These are phyloP conservation scores for Drosophila multiciliata DNA, from an alignment of 2,888 invertebrate genomes.

Conservation along the genomic window DNA sequence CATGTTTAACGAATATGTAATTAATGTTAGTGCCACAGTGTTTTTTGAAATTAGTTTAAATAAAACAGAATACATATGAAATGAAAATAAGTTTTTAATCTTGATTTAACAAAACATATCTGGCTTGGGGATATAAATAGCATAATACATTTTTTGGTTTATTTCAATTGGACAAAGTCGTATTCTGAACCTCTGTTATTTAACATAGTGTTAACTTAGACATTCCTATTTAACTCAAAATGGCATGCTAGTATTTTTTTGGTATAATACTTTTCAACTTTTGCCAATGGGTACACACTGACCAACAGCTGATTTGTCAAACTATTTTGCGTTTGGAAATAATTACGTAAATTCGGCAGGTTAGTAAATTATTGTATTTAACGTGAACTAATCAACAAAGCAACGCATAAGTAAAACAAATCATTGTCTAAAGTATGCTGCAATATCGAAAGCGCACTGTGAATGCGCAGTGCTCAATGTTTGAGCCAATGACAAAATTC, in stretches of 20 bases:
- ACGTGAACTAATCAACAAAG: background rate
- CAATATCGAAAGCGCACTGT: background rate
- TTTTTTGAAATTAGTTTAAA: slow-evolving; percentile 69
- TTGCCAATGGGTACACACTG: slow-evolving; percentile 42
- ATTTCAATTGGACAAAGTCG: background rate
- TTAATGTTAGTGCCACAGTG: slow-evolving; percentile 73
- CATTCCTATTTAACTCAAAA: slow-evolving; percentile 8
- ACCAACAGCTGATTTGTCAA: slow-evolving; percentile 45
- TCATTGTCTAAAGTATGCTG: background rate
- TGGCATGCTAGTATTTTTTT: slow-evolving; percentile 26
- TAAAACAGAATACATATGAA: slow-evolving; percentile 51
- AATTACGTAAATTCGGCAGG: slow-evolving; percentile 79
- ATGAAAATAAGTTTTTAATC: slow-evolving; percentile 47
- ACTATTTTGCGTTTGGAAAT: slow-evolving; percentile 46
- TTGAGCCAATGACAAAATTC: background rate
- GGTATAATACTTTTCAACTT: slow-evolving; percentile 6
- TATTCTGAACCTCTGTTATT: background rate
- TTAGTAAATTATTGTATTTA: slow-evolving; percentile 57
- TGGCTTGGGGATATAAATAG: background rate
- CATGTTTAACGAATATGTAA: slow-evolving; percentile 49
- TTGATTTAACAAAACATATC: slow-evolving; percentile 43
- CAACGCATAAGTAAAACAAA: background rate
- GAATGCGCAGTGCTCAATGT: background rate
- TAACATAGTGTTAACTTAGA: background rate
- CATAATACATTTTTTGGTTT: background rate